Evolutionary conservation across 2,113 vertebrate species (phyloP).

Genomic region (Cyanistes caeruleus): DNA sequence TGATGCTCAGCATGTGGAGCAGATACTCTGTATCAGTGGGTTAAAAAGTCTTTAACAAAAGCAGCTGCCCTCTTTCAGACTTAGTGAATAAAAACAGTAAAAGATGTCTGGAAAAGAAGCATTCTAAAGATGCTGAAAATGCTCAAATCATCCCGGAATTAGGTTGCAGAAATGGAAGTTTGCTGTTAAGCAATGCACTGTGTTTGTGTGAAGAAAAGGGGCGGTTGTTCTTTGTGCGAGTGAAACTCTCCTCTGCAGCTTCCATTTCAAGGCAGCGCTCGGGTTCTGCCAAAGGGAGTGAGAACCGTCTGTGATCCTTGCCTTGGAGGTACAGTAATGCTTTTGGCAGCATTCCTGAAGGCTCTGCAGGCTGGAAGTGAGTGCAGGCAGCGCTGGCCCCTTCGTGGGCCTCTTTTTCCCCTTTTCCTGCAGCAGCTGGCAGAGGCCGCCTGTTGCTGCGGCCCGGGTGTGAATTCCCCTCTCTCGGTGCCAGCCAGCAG

Average conservation of each 20-base stretch:
- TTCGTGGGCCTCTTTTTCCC: not conserved
- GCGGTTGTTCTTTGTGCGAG: not conserved
- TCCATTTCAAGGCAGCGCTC: not conserved
- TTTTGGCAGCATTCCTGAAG: not conserved
- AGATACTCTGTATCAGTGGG: not conserved
- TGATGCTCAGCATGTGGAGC: not conserved
- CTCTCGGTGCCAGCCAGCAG: not conserved
- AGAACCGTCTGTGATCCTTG: not conserved
- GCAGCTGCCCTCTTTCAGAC: not conserved
- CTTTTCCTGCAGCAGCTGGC: constrained; percentile 31
- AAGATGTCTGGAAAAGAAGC: not conserved
- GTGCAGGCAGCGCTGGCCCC: not conserved
- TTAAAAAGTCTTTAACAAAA: not conserved
- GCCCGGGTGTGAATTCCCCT: not conserved
- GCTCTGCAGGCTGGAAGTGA: not conserved
- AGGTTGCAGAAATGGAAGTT: not conserved
- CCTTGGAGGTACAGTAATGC: not conserved
- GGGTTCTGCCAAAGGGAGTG: not conserved
- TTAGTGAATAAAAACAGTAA: not conserved
- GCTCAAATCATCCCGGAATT: accelerated
- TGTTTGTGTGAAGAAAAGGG: not conserved
- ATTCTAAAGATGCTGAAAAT: not conserved
- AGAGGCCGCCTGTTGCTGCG: not conserved
- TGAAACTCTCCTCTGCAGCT: not conserved
- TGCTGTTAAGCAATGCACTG: accelerated